These are phyloP conservation scores for Electrophaes corylata DNA, from an alignment of 2,888 invertebrate genomes.

Conservation along the genomic window DNA sequence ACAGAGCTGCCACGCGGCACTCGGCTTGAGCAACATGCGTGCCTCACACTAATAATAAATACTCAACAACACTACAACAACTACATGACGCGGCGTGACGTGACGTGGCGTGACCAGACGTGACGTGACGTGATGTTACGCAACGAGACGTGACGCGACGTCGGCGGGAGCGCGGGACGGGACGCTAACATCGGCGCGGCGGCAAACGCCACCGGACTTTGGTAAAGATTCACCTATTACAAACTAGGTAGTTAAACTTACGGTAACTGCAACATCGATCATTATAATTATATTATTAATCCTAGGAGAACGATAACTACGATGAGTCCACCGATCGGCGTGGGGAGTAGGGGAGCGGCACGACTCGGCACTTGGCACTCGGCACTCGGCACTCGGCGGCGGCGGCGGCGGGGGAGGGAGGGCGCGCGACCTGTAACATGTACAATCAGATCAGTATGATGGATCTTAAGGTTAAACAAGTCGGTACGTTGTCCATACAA, in stretches of 20 bases:
- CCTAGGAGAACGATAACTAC: slow-evolving; percentile 22
- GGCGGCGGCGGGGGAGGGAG: slow-evolving; percentile 31
- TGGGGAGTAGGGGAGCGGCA: slow-evolving; percentile 39
- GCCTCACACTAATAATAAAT: slow-evolving; percentile 41
- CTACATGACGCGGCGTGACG: slow-evolving; percentile 32
- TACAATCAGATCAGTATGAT: too few species aligned
- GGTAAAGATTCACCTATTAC: slow-evolving; percentile 77
- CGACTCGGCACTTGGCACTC: too few species aligned
- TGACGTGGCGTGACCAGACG: slow-evolving; percentile 45
- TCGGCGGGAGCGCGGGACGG: slow-evolving; percentile 47
- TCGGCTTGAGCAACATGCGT: slow-evolving; percentile 45
- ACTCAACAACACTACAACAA: slow-evolving; percentile 59
- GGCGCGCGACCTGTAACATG: too few species aligned
- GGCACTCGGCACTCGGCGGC: slow-evolving; percentile 40
- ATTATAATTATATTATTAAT: slow-evolving; percentile 53
- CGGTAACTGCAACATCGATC: slow-evolving; percentile 78
- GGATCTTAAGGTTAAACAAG: too few species aligned
- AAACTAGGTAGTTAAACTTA: slow-evolving; percentile 78
- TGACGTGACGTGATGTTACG: slow-evolving; percentile 37
- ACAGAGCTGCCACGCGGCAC: slow-evolving; percentile 51
- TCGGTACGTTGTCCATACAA: too few species aligned
- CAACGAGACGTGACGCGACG: slow-evolving; percentile 2
- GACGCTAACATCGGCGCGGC: slow-evolving; percentile 22
- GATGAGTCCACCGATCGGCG: slow-evolving; percentile 29
- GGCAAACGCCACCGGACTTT: slow-evolving; percentile 67